Evolutionary conservation across 2,888 invertebrate species (phyloP).

Genomic region (Papilio demoleus): DNA sequence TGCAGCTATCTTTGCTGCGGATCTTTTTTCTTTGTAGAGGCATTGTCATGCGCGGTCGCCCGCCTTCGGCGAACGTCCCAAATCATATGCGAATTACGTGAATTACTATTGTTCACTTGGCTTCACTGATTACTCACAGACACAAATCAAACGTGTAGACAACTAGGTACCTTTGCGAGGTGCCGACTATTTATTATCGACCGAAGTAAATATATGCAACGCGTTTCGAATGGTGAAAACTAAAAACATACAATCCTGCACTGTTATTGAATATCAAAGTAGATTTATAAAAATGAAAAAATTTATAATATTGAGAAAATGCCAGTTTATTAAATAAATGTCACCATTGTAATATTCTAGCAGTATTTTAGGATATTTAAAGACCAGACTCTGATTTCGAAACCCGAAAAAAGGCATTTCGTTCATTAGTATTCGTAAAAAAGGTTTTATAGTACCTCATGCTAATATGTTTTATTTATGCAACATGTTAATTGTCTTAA

Average conservation of each 20-base stretch:
- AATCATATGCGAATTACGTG: constrained; percentile 70
- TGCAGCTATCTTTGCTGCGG: constrained; percentile 72
- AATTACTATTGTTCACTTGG: constrained; percentile 60
- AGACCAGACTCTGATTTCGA: too few relatives aligned
- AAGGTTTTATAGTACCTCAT: too few relatives aligned
- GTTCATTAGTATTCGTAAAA: too few relatives aligned
- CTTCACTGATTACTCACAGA: constrained; percentile 62
- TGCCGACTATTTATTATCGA: constrained; percentile 38
- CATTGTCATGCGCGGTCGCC: constrained; percentile 71
- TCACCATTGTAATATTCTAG: neutral
- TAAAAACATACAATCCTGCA: neutral
- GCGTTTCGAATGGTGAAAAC: constrained; percentile 23
- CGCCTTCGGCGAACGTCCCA: constrained; percentile 73
- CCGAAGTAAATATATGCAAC: constrained; percentile 31
- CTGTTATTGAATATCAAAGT: neutral
- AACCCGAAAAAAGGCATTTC: too few relatives aligned
- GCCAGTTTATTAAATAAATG: neutral
- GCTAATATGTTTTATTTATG: constrained; percentile 2
- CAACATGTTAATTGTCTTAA: constrained; percentile 1
- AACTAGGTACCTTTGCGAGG: constrained; percentile 38
- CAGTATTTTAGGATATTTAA: neutral
- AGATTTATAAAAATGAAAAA: neutral
- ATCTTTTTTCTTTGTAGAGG: constrained; percentile 72
- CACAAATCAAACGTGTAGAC: constrained; percentile 41
- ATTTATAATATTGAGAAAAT: neutral